Percentiles rank a stretch among this genome's conserved stretches.
Conservation (phyloP, 2,888 invertebrate genomes). For the Cyaniris semiargus region DNA sequence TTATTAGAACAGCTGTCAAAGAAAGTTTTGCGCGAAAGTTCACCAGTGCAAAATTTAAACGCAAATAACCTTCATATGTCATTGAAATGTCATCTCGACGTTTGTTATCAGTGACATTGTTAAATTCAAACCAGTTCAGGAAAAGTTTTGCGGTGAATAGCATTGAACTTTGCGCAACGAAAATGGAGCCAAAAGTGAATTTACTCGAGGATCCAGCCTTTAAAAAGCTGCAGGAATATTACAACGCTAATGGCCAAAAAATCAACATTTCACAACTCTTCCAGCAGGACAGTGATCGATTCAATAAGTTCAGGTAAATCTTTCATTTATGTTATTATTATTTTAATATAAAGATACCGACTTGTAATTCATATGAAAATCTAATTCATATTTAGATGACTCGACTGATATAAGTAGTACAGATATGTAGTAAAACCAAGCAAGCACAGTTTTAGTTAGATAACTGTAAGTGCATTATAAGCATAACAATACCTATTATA, state of each 20-base stretch:
- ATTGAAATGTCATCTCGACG: constrained; percentile 76
- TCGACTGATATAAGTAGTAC: not conserved
- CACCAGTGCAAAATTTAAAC: constrained; percentile 51
- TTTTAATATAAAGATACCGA: not conserved
- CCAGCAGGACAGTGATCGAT: constrained; percentile 88
- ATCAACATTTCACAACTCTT: constrained; percentile 93
- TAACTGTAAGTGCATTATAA: not conserved
- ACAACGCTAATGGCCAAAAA: constrained; percentile 84
- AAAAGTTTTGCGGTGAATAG: constrained; percentile 47
- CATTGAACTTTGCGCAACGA: constrained; percentile 51
- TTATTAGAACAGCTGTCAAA: not conserved
- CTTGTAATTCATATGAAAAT: not conserved
- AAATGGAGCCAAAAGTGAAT: constrained; percentile 71
- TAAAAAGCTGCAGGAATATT: constrained; percentile 88
- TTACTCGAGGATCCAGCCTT: constrained; percentile 83
- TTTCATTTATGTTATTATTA: not conserved
- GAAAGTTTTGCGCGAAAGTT: not conserved
- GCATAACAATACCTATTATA: not conserved
- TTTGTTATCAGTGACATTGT: constrained; percentile 60
- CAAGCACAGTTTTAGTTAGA: not conserved
- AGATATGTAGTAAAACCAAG: not conserved
- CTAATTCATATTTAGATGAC: not conserved
- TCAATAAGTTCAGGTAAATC: constrained; percentile 91
- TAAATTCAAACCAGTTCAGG: constrained; percentile 49
- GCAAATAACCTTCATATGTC: constrained; percentile 71